These are phyloP conservation scores for Leptura quadrifasciata DNA, from an alignment of 2,888 invertebrate species.

Conservation along the genomic window DNA sequence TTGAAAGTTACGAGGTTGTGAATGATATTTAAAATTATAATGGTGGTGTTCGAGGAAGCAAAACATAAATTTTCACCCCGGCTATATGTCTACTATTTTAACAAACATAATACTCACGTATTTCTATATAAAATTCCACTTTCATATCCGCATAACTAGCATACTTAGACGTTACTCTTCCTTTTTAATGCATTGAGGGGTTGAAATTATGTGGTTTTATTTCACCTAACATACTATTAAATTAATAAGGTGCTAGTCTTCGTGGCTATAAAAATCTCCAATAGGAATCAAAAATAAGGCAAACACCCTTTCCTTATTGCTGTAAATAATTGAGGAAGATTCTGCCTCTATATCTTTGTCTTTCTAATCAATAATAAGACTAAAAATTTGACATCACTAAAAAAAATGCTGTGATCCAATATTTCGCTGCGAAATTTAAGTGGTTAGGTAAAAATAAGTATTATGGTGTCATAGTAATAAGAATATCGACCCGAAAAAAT, in stretches of 20 bases:
- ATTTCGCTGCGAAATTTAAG: constrained; percentile 39
- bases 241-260: constrained; percentile 56
- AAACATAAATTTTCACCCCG: constrained; percentile 28
- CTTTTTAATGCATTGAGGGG: constrained; percentile 13
- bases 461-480: constrained; percentile 50
- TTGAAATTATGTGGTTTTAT: constrained; percentile 24
- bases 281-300: constrained; percentile 14
- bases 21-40: constrained; percentile 45
- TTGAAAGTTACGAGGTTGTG: constrained; percentile 50
- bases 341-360: constrained; percentile 44
- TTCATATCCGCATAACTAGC: constrained; percentile 31
- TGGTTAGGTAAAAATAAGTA: constrained; percentile 27
- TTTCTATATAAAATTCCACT: constrained; percentile 24
- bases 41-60: constrained; percentile 20
- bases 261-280: constrained; percentile 40
- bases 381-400: constrained; percentile 53
- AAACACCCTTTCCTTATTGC: constrained; percentile 17
- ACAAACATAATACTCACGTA: constrained; percentile 16
- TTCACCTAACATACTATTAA: constrained; percentile 23
- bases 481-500: not conserved
- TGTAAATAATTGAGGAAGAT: constrained; percentile 23
- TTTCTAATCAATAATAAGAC: constrained; percentile 53
- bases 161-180: not conserved
- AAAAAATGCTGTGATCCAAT: constrained; percentile 43
- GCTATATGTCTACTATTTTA: not conserved